Evolutionary conservation across 2,888 invertebrate genomes (phyloP), one percentile per base, ranked within the genome.

Genomic region (Sesia bembeciformis): DNA sequence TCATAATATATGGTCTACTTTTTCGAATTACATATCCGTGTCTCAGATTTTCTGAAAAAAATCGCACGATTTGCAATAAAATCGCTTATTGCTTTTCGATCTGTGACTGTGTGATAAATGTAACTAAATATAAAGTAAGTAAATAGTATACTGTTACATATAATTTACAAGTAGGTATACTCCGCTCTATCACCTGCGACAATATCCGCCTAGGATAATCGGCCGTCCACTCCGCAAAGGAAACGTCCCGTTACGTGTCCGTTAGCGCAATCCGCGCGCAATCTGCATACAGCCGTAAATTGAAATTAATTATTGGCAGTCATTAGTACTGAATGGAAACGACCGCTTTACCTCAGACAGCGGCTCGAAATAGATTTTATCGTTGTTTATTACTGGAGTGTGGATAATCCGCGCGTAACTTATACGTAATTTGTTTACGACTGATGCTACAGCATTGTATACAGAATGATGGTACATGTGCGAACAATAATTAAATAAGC

Each of bases 361-460:
- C 56, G 57, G 60, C 58, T 58, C 57, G 57, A 55, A 60, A 60
- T 59, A 62, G 60, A 58, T 62, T 59, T 57, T 57, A 61, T 61
- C 58, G 58, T 59, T 56, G 58, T 59, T 55, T 54, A 59, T 54
- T 46, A 46, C 8, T 23, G 46, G 46, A 46, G 46, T 46, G 46
- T 6, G 46, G 46, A 46, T 46, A 46, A 46, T 46, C 46, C 7
- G 23, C 46, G 46, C 46, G 23, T 46, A 46, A 46, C 23, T 46
- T 46, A 46, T 46, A 23, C 46, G 46, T 8, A 46, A 46, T 46
- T 8, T 23, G 46, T 46, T 46, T 46, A 46, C 46, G n/a, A n/a
- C 23, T 23, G 23, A 23, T 23, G 23, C 23, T 23, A 23, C 23
- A 23, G 1, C 23, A 23, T 23, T 23, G 23, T 23, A 23, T 23